Evolutionary conservation across 64 coral and sea anemone species (phyloP).

Genomic region (Porites australiensis): DNA sequence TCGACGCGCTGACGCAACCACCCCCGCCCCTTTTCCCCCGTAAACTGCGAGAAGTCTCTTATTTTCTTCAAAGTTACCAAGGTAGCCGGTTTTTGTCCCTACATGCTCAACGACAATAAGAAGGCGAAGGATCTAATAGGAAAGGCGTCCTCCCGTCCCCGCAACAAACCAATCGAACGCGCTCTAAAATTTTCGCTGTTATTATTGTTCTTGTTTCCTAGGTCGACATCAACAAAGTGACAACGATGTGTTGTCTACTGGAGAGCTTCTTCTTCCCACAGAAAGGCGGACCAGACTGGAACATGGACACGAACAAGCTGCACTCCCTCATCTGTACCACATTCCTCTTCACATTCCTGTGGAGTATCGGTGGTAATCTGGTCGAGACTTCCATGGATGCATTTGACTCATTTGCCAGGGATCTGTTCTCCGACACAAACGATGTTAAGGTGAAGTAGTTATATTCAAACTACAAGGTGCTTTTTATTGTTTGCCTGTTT

Average conservation of each 20-base stretch:
- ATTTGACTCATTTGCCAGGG: conserved; percentile 92
- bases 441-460: conserved; percentile 84
- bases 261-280: conserved; percentile 89
- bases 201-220: background rate
- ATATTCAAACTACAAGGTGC: no score
- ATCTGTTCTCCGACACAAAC: conserved; percentile 88
- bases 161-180: background rate
- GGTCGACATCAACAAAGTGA: conserved; percentile 96
- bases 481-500: no score
- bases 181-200: background rate
- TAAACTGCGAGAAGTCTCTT: no score
- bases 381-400: conserved; percentile 85
- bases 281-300: conserved; percentile 88
- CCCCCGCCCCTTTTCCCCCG: no score
- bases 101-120: no score
- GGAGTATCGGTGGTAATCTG: conserved; percentile 94
- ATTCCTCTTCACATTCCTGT: conserved; percentile 93
- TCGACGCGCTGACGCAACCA: no score
- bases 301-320: conserved; percentile 82
- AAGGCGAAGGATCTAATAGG: no score
- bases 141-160: no score
- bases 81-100: no score
- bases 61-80: no score
- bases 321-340: conserved; percentile 92
- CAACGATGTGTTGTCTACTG: conserved; percentile 93